Conservation (phyloP, 2,888 invertebrate species). For the Bellardia bayeri region DNA sequence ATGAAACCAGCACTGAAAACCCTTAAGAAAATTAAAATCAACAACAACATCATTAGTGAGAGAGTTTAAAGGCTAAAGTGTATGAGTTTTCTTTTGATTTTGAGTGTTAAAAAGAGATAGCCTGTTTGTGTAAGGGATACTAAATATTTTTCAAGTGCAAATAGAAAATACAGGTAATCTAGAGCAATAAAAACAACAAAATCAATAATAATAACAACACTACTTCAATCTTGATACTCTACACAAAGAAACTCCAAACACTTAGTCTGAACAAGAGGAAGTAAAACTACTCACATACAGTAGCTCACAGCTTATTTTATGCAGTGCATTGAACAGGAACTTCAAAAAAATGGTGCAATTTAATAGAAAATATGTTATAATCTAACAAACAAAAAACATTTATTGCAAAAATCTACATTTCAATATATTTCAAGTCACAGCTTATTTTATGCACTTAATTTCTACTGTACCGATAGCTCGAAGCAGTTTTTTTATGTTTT, state of each 20-base stretch:
- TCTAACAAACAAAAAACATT: too few relatives aligned
- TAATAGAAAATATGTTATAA: too few relatives aligned
- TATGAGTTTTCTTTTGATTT: slow-evolving; percentile 11
- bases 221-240: slow-evolving; percentile 18
- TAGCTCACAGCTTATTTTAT: too few relatives aligned
- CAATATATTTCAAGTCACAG: too few relatives aligned
- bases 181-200: slow-evolving; percentile 42
- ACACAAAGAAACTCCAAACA: not conserved
- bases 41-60: slow-evolving; percentile 47
- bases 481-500: too few relatives aligned
- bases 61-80: not conserved
- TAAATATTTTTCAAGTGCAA: slow-evolving; percentile 42
- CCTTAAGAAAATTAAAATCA: slow-evolving; percentile 40
- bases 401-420: too few relatives aligned
- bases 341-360: too few relatives aligned
- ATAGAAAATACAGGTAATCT: slow-evolving; percentile 62
- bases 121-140: slow-evolving; percentile 22
- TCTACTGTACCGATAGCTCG: too few relatives aligned
- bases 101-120: slow-evolving; percentile 35
- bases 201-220: slow-evolving; percentile 43
- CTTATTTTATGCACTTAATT: too few relatives aligned
- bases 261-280: slow-evolving; percentile 21
- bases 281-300: not conserved
- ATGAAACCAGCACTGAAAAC: slow-evolving; percentile 75
- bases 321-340: too few relatives aligned